These are phyloP conservation scores for Hydrophis major DNA, from an alignment of 2,797 vertebrate species.

Conservation along the genomic window DNA sequence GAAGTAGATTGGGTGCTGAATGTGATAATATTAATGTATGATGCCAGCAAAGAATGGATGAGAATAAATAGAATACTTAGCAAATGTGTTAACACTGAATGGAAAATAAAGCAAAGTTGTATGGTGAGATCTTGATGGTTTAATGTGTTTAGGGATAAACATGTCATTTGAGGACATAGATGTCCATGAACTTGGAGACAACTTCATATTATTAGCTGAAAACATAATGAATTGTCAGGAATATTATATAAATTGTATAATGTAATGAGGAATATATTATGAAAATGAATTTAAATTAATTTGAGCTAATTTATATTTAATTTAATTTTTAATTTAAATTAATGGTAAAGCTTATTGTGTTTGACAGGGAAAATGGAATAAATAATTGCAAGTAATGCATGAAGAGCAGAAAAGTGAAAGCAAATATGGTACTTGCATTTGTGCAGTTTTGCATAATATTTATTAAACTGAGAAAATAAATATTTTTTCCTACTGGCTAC, in stretches of 20 bases:
- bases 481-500: not conserved
- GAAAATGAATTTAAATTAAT: not conserved
- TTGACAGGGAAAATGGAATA: not conserved
- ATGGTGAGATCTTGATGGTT: not conserved
- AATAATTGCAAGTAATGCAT: not conserved
- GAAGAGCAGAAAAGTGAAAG: not conserved
- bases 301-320: not conserved
- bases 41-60: not conserved
- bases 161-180: not conserved
- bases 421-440: not conserved
- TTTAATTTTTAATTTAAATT: not conserved
- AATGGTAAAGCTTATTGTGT: not conserved
- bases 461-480: not conserved
- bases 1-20: not conserved
- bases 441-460: not conserved
- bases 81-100: not conserved
- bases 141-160: not conserved
- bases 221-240: not conserved
- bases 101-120: not conserved
- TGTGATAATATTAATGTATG: not conserved
- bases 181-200: not conserved
- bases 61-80: not conserved
- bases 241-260: not conserved
- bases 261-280: not conserved
- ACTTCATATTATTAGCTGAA: not conserved